Percentiles rank a stretch among this genome's conserved stretches.
These are phyloP conservation scores for Parauchenoglanis ngamensis DNA, from an alignment of 2,797 vertebrate genomes.

Conservation along the genomic window DNA sequence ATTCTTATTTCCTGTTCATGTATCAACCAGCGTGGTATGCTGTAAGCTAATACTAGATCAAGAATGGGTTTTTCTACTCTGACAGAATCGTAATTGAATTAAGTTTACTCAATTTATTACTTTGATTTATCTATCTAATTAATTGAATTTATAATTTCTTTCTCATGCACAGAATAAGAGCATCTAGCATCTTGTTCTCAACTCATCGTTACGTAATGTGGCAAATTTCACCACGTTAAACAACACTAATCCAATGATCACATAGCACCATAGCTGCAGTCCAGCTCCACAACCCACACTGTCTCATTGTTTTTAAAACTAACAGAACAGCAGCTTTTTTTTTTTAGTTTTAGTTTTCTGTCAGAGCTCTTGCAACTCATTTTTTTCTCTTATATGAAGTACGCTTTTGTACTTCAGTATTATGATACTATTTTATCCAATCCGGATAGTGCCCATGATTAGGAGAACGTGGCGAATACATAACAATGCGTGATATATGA, in stretches of 20 bases:
- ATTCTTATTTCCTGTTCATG: constrained; percentile 26
- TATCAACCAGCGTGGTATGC: constrained; percentile 25
- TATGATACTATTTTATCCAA: constrained; percentile 9
- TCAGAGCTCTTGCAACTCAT: background rate
- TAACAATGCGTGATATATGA: constrained; percentile 16
- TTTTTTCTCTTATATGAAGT: background rate
- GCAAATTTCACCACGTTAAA: constrained; percentile 29
- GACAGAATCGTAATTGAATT: constrained; percentile 49
- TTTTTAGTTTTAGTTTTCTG: background rate
- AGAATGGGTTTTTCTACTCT: constrained; percentile 26
- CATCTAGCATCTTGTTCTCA: constrained; percentile 15
- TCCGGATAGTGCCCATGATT: background rate
- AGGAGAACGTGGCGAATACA: background rate
- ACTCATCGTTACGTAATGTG: background rate
- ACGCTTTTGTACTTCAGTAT: background rate
- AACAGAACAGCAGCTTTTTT: constrained; percentile 30
- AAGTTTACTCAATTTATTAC: constrained; percentile 2
- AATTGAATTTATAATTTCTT: constrained; percentile 36
- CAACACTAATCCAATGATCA: constrained; percentile 52
- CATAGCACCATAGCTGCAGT: background rate
- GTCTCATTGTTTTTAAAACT: constrained; percentile 51
- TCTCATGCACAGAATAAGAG: constrained; percentile 16
- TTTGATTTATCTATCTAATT: background rate
- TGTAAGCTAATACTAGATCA: constrained; percentile 18
- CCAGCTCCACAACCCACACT: background rate